Evolutionary conservation across 2,888 invertebrate species (phyloP), one percentile per base, ranked within the genome.

Genomic region (Helicoverpa assulta): DNA sequence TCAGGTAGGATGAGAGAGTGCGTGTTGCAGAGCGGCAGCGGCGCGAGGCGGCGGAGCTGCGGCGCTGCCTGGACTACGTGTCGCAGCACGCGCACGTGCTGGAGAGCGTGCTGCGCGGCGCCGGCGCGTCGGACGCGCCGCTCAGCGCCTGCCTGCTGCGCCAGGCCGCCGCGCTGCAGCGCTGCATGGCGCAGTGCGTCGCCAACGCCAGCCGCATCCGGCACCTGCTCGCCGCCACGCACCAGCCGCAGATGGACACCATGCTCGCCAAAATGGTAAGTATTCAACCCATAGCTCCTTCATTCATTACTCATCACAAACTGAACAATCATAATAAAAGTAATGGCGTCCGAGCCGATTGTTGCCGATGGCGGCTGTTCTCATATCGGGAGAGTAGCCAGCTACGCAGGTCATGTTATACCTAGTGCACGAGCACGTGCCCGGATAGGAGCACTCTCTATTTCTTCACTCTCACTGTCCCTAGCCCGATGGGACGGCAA

Each of bases 201-300:
- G 91, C 91, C 85, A 95, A 96, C 91, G 95, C 96, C 10, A 84
- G 91, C 66, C 89, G 92, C 78, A 96, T 96, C 84, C 92, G 95
- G 2, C 90, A 90, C 50, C 90, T 94, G 85, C 91, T 96, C 74
- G 88, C 94, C 64, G 92, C 92, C 80, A 86, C 93, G 55, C 95
- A 95, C 81, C 94, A 90, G 79, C 94, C 95, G 61, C 93, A 94
- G 87, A 96, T 96, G 96, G 96, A 96, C 86, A 86, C 91, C 76
- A 87, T 96, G 92, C 94, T 96, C 73, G 94, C 93, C 56, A 96
- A 95, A 83, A 96, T 96, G 96, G 96, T 96, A 51, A 89, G 92
- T 88, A 5, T n/a, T n/a, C 47, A 12, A 47, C n/a, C 40, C 40
- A 10, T 40, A 40, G 12, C 40, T 40, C 40, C 4, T 33, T 10